Evolutionary conservation across 2,113 vertebrate species (phyloP), one percentile per base, ranked within the genome.

Genomic region (Cynopterus brachyotis): DNA sequence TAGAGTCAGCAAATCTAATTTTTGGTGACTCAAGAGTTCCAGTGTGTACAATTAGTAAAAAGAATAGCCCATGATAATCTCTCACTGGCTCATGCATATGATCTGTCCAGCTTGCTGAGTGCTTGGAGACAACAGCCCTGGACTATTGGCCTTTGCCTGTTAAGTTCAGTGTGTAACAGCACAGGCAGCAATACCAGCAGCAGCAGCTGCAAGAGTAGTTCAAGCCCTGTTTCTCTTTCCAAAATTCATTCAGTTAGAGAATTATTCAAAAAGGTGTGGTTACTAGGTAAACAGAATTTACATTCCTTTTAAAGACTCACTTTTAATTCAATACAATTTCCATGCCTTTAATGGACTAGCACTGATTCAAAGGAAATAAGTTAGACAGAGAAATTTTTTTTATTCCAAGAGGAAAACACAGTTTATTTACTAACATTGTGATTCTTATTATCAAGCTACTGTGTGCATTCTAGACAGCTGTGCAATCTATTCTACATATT

Each of bases 391-490:
- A 28, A 30, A 28, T 3, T 19, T 76, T 42, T 91, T 79, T 53
- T 28, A 70, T 72, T 95, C 4, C 9, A 88, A n/a, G 1, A 67
- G 40, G 17, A 47, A 95, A 66, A 70, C 45, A 24, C 11, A 47
- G 1, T 66, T 59, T 47, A 53, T 64, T 95, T 50, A 45, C 59
- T 82, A 82, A 64, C 2, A 73, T 16, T 28, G 17, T 28, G 20
- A 55, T 89, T 30, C 7, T 57, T 89, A 78, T 84, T 91, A 64
- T 64, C n/a, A 88, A 87, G 11, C 40, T 45, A 83, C 9, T 57
- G 0, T 42, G 24, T 80, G 5, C 5, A 57, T 1, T 75, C 10
- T 59, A 9, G 53, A 75, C 5, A 59, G 15, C 24, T 55, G 5
- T 28, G 40, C 32, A 11, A 11, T 8, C 50, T 95, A 42, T 30